Evolutionary conservation across 2,797 vertebrate species (phyloP).

Genomic region (Paguma larvata): DNA sequence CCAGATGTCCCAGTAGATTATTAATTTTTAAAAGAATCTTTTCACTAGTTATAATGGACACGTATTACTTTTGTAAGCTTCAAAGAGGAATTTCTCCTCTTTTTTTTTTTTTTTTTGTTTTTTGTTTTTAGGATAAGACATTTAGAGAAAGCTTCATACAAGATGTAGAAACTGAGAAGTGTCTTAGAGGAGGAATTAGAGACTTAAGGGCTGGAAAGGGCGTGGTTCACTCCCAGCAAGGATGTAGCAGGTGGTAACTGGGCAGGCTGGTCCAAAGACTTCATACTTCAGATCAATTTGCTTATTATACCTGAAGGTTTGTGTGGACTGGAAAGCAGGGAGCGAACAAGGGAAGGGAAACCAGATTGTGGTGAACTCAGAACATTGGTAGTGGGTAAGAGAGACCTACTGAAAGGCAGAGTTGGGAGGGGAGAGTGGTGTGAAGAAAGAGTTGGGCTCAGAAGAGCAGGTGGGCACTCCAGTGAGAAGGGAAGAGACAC

Average conservation of each 20-base stretch:
- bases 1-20: not conserved
- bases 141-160: constrained; percentile 16
- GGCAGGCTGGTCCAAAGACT: not conserved
- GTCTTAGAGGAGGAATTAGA: not conserved
- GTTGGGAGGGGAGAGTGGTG: fast-evolving
- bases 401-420: not conserved
- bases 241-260: not conserved
- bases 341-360: not conserved
- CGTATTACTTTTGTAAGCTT: not conserved
- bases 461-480: not conserved
- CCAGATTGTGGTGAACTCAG: not conserved
- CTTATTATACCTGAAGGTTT: not conserved
- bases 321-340: not conserved
- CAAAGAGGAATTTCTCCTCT: not conserved
- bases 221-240: not conserved
- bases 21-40: not conserved
- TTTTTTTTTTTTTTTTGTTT: not conserved
- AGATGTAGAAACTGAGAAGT: not conserved
- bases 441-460: not conserved
- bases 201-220: not conserved
- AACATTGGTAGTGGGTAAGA: not conserved
- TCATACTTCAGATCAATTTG: not conserved
- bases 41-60: not conserved
- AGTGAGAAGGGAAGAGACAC: not conserved
- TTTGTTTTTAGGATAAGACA: not conserved